Evolutionary conservation across 2,797 vertebrate genomes (phyloP).

Genomic region (Craterocephalus amniculus): DNA sequence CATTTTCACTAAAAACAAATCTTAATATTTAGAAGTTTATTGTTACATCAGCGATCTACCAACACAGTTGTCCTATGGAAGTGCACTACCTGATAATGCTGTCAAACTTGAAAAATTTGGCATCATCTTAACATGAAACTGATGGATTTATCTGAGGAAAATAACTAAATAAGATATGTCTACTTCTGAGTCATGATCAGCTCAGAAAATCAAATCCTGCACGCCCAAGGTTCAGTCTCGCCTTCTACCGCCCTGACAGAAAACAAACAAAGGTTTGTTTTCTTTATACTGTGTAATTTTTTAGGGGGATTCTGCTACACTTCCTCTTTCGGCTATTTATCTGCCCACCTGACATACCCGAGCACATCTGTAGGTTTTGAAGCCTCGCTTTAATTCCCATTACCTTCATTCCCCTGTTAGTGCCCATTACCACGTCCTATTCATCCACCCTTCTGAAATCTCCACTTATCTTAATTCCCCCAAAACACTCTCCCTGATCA

Average conservation of each 20-base stretch:
- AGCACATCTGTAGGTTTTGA: conserved; percentile 6
- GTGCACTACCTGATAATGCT: neutral
- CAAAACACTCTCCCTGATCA: conserved; percentile 63
- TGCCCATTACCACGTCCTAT: conserved; percentile 35
- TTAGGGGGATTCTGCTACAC: too few relatives aligned
- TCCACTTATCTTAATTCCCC: conserved; percentile 40
- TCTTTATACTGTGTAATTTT: neutral
- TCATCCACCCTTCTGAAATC: conserved; percentile 27
- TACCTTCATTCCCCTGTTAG: neutral
- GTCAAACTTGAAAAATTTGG: conserved; percentile 8
- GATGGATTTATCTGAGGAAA: conserved; percentile 11
- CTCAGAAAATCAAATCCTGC: conserved; percentile 9
- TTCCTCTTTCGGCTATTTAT: neutral
- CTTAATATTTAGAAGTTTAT: neutral
- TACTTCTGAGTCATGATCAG: neutral
- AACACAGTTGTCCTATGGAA: neutral
- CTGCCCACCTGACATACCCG: neutral
- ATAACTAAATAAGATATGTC: conserved; percentile 1
- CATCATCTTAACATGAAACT: conserved; percentile 12
- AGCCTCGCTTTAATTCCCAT: conserved; percentile 3
- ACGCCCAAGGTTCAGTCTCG: conserved; percentile 7
- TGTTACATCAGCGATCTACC: conserved; percentile 1
- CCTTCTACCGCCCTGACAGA: neutral
- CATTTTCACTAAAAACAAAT: conserved; percentile 16
- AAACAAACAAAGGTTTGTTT: neutral